These are phyloP conservation scores for Gyrodactylus bullatarudis DNA, from an alignment of 1,140 invertebrate species.

Conservation along the genomic window DNA sequence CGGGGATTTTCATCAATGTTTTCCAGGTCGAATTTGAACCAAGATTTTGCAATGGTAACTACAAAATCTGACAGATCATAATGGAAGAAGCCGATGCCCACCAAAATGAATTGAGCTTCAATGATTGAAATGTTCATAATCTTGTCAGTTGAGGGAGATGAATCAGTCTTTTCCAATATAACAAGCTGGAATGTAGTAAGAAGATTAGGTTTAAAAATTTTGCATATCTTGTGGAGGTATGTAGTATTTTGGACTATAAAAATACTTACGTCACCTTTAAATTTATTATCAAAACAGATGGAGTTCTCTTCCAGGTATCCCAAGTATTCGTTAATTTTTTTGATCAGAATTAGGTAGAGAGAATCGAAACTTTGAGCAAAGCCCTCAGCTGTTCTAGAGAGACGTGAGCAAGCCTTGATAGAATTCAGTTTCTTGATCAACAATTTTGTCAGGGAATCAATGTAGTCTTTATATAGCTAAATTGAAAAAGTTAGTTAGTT, in stretches of 20 bases:
- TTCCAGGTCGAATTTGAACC: background rate
- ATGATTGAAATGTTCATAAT: too few relatives aligned
- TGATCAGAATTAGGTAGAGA: background rate
- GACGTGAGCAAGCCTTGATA: background rate
- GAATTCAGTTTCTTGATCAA: background rate
- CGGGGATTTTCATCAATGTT: background rate
- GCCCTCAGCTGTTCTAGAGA: background rate
- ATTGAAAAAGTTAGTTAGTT: background rate
- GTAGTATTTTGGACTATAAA: background rate
- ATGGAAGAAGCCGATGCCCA: background rate
- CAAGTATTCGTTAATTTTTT: background rate
- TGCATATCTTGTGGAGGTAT: background rate
- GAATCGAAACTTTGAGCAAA: background rate
- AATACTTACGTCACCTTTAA: background rate
- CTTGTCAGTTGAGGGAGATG: too few relatives aligned
- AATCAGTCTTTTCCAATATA: background rate
- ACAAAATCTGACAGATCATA: background rate
- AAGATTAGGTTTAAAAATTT: background rate
- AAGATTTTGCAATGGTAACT: background rate
- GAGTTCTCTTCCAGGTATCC: background rate
- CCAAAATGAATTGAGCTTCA: background rate
- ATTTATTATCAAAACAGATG: background rate
- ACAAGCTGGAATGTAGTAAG: background rate
- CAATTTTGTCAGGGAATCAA: background rate
- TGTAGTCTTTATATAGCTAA: background rate